Evolutionary conservation across 2,113 vertebrate genomes (phyloP).

Genomic region (Meleagris gallopavo): DNA sequence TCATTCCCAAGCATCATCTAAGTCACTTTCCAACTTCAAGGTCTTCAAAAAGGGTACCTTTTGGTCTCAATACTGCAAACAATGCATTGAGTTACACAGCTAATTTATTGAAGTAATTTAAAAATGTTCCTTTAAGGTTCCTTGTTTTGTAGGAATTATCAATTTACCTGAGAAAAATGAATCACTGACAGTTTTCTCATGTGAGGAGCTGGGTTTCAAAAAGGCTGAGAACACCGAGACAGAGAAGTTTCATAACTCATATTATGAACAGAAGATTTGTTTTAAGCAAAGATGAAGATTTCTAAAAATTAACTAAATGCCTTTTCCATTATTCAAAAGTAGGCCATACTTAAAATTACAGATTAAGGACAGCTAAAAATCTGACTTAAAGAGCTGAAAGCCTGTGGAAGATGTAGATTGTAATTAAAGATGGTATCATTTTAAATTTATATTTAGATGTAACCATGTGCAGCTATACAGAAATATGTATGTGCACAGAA

Average conservation of each 20-base stretch:
- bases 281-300: neutral
- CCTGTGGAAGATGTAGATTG: neutral
- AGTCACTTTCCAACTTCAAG: neutral
- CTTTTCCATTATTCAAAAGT: neutral
- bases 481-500: neutral
- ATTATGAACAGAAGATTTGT: neutral
- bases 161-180: neutral
- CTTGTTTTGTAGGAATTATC: conserved; percentile 2
- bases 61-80: neutral
- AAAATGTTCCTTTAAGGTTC: conserved; percentile 4
- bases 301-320: neutral
- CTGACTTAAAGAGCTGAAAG: neutral
- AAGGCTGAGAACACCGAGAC: neutral
- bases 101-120: conserved; percentile 1
- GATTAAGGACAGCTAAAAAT: neutral
- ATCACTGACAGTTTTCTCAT: neutral
- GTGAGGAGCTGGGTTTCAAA: neutral
- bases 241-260: neutral
- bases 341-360: neutral
- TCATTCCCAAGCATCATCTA: neutral
- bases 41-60: neutral
- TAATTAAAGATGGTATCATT: neutral
- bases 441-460: neutral
- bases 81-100: neutral
- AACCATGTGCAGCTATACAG: neutral